Conservation (phyloP, 2,113 vertebrate species). For the Sphyrna mokarran region DNA sequence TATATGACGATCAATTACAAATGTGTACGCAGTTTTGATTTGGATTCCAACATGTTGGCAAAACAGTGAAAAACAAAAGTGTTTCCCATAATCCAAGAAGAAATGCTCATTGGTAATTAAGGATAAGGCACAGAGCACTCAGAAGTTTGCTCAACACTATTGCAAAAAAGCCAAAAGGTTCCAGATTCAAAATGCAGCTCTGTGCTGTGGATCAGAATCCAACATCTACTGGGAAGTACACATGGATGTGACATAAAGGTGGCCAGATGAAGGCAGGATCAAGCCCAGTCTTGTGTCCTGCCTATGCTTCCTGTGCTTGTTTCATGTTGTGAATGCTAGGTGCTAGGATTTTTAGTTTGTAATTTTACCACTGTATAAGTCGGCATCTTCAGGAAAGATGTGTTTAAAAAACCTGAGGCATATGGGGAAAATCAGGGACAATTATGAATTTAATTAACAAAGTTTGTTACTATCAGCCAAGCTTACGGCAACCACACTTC, state of each 20-base stretch:
- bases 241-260: not conserved
- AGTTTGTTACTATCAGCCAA: not conserved
- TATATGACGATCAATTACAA: not conserved
- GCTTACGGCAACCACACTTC: not conserved
- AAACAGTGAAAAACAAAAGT: not conserved
- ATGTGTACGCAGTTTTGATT: not conserved
- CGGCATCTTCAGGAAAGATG: not conserved
- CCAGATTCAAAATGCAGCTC: not conserved
- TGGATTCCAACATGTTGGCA: not conserved
- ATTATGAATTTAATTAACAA: not conserved
- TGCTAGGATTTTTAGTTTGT: not conserved
- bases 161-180: not conserved
- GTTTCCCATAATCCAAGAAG: not conserved
- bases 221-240: too few species aligned
- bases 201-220: too few species aligned
- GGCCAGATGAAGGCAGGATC: not conserved
- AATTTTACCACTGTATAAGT: not conserved
- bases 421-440: not conserved
- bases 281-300: not conserved
- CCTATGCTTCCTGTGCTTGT: too few species aligned
- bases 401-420: not conserved
- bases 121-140: not conserved
- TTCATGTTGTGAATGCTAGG: not conserved
- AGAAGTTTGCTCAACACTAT: not conserved
- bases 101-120: not conserved